Evolutionary conservation across 2,113 vertebrate genomes (phyloP).

Genomic region (Corythornis cristatus): DNA sequence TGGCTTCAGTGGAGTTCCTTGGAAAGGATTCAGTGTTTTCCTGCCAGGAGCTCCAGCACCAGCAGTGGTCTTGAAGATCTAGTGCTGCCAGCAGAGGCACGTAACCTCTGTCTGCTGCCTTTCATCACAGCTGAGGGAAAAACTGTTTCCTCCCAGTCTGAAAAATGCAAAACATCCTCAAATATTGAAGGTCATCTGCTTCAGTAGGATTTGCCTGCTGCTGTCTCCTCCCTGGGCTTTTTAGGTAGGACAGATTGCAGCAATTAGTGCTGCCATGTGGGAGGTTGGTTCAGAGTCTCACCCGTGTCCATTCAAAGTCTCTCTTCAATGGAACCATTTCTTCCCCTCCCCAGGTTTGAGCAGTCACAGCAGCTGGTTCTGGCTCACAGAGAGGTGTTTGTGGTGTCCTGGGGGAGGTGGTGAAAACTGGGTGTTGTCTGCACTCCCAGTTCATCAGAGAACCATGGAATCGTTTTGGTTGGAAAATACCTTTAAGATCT

Average conservation of each 20-base stretch:
- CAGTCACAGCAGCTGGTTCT: background rate
- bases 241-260: background rate
- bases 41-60: slow-evolving; percentile 10
- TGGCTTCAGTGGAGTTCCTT: background rate
- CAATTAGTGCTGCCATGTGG: background rate
- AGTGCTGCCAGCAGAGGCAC: background rate
- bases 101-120: slow-evolving; percentile 5
- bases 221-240: background rate
- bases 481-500: background rate
- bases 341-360: background rate
- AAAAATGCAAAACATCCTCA: background rate
- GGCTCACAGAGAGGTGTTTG: background rate
- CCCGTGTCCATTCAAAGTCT: background rate
- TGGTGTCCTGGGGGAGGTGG: background rate
- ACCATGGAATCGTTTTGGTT: background rate
- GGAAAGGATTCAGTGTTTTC: background rate
- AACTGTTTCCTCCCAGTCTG: background rate
- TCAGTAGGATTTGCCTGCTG: background rate
- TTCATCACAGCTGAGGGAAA: background rate
- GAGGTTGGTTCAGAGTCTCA: background rate
- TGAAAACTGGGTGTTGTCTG: background rate
- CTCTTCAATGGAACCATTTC: background rate
- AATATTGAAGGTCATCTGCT: background rate
- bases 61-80: background rate
- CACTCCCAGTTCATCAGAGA: background rate